These are phyloP conservation scores for Scyliorhinus canicula DNA, from an alignment of 2,797 vertebrate genomes.

Conservation along the genomic window DNA sequence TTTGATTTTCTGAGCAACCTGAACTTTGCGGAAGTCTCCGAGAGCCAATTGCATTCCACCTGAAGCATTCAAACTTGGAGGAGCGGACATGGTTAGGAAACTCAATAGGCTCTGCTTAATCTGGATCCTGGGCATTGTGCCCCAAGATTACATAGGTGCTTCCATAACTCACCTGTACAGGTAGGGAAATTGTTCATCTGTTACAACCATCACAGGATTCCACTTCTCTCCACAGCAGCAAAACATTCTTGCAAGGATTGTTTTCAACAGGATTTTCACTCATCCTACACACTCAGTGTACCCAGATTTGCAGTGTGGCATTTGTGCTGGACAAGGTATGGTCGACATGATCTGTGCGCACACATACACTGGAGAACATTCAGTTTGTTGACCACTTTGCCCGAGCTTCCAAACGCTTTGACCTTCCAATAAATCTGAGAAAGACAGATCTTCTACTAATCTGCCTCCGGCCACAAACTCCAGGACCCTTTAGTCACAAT, in stretches of 20 bases:
- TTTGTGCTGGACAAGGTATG: too few species aligned
- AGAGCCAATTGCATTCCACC: background rate
- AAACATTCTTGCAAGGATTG: background rate
- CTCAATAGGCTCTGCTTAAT: background rate
- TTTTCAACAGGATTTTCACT: background rate
- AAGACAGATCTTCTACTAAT: too few species aligned
- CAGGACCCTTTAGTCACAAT: background rate
- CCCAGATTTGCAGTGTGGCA: too few species aligned
- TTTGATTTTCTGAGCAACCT: background rate
- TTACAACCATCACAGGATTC: background rate
- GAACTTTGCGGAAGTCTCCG: background rate
- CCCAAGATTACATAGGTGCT: background rate
- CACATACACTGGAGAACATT: too few species aligned
- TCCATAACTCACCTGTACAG: background rate
- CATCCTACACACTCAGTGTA: too few species aligned
- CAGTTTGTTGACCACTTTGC: too few species aligned
- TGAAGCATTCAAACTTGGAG: background rate
- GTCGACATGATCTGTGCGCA: too few species aligned
- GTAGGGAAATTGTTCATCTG: background rate
- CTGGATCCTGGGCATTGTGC: background rate
- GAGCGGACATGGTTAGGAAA: background rate
- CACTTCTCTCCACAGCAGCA: background rate
- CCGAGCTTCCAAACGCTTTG: too few species aligned
- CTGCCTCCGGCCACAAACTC: too few species aligned
- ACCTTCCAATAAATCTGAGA: too few species aligned